Percentiles rank a stretch among this genome's conserved stretches.
Evolutionary conservation across 2,113 vertebrate genomes (phyloP).

Genomic region (Sterrhoptilus dennistouni): DNA sequence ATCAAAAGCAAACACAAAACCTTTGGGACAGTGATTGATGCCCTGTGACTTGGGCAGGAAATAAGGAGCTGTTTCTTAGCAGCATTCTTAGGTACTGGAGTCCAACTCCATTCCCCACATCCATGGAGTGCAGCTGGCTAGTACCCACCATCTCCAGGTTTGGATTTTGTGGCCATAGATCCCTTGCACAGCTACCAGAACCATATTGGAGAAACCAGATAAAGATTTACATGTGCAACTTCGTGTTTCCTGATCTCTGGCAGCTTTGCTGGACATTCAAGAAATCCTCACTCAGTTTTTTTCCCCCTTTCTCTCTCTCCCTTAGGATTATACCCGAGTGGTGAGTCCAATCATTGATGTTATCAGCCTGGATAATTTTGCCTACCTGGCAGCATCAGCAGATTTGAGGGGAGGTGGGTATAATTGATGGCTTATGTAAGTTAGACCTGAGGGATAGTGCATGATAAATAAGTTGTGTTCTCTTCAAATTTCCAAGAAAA

Average conservation of each 20-base stretch:
- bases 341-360: constrained; percentile 99
- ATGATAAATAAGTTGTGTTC: neutral
- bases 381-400: constrained; percentile 95
- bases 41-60: neutral
- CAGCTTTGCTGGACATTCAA: neutral
- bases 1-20: neutral
- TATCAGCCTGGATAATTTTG: constrained; percentile 98
- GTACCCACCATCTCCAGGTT: neutral
- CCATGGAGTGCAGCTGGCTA: neutral
- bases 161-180: neutral
- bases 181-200: neutral
- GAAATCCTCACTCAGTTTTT: neutral
- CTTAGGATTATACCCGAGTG: constrained; percentile 92
- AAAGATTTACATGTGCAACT: neutral
- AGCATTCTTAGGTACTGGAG: neutral
- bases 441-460: neutral
- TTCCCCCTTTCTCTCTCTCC: neutral
- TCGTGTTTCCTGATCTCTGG: neutral
- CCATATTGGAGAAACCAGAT: neutral
- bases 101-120: neutral
- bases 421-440: neutral
- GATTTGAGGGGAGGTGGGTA: constrained; percentile 94
- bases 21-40: neutral
- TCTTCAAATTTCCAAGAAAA: neutral
- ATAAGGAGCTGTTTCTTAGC: neutral